Conservation (phyloP, 2,888 invertebrate species). For the Dendrolimus houi region DNA sequence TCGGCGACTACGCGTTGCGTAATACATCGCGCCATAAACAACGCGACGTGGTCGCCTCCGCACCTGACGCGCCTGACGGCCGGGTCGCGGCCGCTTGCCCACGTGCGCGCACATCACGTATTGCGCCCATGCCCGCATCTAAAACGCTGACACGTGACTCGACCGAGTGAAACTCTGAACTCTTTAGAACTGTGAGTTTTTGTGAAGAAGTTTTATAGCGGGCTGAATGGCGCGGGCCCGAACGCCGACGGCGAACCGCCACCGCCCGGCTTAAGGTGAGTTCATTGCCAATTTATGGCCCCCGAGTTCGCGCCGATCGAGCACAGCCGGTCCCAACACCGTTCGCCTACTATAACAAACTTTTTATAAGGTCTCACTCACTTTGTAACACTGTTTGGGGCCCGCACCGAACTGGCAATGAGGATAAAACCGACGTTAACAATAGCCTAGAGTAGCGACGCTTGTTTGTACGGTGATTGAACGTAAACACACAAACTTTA, state of each 20-base stretch:
- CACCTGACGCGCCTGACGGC: conserved; percentile 42
- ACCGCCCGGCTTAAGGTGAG: conserved; percentile 69
- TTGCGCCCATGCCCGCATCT: conserved; percentile 65
- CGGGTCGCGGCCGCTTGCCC: conserved; percentile 42
- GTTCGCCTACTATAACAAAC: conserved; percentile 56
- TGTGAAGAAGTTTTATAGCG: conserved; percentile 62
- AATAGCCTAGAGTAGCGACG: conserved; percentile 29
- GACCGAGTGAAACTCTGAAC: conserved; percentile 62
- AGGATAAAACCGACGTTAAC: conserved; percentile 18
- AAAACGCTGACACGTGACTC: conserved; percentile 72
- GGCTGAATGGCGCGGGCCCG: conserved; percentile 63
- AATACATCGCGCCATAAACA: conserved; percentile 70
- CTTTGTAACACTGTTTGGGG: conserved; percentile 29
- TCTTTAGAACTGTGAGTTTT: conserved; percentile 61
- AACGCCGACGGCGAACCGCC: conserved; percentile 66
- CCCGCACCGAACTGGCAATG: conserved; percentile 24
- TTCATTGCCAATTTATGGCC: conserved; percentile 71
- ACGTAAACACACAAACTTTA: neutral
- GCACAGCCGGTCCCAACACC: conserved; percentile 42
- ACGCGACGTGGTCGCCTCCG: conserved; percentile 58
- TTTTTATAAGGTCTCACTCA: conserved; percentile 45
- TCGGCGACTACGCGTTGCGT: conserved; percentile 75
- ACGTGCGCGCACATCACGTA: conserved; percentile 69
- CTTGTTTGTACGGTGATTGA: conserved; percentile 4
- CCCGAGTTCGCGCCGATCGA: conserved; percentile 45